Percentiles rank a stretch among this genome's conserved stretches.
Conservation (phyloP, 2,113 vertebrate species). For the Phalacrocorax pelagicus region DNA sequence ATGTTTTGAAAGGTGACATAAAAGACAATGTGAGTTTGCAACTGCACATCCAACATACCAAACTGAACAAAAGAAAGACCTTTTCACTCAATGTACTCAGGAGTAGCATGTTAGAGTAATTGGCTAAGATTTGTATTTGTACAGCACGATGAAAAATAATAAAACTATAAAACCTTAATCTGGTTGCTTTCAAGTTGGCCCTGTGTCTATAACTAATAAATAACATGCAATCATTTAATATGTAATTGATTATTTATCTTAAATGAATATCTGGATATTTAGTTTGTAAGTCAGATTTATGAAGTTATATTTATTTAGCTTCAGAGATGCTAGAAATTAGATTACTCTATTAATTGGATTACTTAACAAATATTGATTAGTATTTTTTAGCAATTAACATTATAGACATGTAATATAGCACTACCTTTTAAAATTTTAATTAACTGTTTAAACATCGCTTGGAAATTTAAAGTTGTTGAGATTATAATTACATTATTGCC, state of each 20-base stretch:
- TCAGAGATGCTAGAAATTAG: slow-evolving; percentile 25
- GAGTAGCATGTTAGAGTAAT: neutral
- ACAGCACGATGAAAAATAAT: neutral
- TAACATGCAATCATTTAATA: neutral
- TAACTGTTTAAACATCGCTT: slow-evolving; percentile 73
- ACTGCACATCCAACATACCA: neutral
- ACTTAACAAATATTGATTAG: slow-evolving; percentile 58
- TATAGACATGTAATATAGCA: slow-evolving; percentile 58
- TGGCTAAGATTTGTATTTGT: neutral
- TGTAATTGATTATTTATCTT: slow-evolving; percentile 52
- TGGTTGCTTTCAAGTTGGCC: neutral
- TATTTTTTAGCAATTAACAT: slow-evolving; percentile 47
- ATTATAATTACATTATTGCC: slow-evolving; percentile 73
- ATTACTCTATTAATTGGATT: slow-evolving; percentile 52
- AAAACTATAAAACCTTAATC: neutral
- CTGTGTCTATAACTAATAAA: slow-evolving; percentile 13
- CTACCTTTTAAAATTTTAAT: slow-evolving; percentile 73
- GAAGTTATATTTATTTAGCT: slow-evolving; percentile 39
- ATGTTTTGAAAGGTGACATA: neutral
- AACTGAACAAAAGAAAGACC: neutral
- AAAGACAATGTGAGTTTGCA: neutral
- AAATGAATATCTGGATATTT: slow-evolving; percentile 26
- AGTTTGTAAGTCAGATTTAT: neutral
- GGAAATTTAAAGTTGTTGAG: slow-evolving; percentile 70
- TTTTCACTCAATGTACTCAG: fast-evolving